A percentile compares a stretch with the other conserved stretches of the same genome.
Evolutionary conservation across 2,888 invertebrate genomes (phyloP).

Genomic region (Drosophila bunnanda): DNA sequence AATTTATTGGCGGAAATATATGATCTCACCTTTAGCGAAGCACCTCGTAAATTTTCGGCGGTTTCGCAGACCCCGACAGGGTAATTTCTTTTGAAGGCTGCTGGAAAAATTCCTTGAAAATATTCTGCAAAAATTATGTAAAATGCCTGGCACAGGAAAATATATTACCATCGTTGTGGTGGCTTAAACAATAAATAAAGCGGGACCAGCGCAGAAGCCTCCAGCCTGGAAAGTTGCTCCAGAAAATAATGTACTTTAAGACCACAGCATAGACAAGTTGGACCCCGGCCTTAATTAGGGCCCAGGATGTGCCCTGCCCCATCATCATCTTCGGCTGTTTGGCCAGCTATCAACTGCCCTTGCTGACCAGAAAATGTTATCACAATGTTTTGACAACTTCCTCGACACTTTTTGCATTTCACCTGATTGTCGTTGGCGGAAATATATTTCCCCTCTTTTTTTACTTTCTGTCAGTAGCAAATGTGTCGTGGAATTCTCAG

Average conservation of each 20-base stretch:
- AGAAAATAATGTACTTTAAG: slow-evolving; percentile 30
- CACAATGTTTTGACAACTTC: slow-evolving; percentile 76
- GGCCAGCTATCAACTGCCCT: slow-evolving; percentile 22
- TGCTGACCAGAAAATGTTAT: slow-evolving; percentile 36
- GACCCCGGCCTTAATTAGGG: slow-evolving; percentile 34
- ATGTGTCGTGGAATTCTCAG: slow-evolving; percentile 32
- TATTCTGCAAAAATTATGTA: slow-evolving; percentile 33
- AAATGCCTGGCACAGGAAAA: slow-evolving; percentile 36
- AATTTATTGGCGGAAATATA: slow-evolving; percentile 27
- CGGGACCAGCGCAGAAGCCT: neutral
- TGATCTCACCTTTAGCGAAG: slow-evolving; percentile 15
- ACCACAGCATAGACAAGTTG: slow-evolving; percentile 15
- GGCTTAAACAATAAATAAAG: slow-evolving; percentile 46
- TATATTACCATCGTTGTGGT: slow-evolving; percentile 41
- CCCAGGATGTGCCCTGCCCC: slow-evolving; percentile 23
- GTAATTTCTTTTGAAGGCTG: slow-evolving; percentile 74
- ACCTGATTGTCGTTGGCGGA: slow-evolving; percentile 72
- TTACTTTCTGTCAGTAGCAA: slow-evolving; percentile 18
- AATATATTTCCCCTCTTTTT: slow-evolving; percentile 59
- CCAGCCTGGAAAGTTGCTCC: neutral
- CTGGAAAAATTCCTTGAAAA: slow-evolving; percentile 62
- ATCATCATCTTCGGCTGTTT: slow-evolving; percentile 4
- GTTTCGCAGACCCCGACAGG: slow-evolving; percentile 42
- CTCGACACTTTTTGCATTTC: slow-evolving; percentile 75
- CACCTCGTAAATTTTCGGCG: slow-evolving; percentile 45